Percentiles rank a stretch among this genome's conserved stretches.
These are phyloP conservation scores for Lepidochrysops patricia DNA, from an alignment of 2,888 invertebrate genomes.

Conservation along the genomic window DNA sequence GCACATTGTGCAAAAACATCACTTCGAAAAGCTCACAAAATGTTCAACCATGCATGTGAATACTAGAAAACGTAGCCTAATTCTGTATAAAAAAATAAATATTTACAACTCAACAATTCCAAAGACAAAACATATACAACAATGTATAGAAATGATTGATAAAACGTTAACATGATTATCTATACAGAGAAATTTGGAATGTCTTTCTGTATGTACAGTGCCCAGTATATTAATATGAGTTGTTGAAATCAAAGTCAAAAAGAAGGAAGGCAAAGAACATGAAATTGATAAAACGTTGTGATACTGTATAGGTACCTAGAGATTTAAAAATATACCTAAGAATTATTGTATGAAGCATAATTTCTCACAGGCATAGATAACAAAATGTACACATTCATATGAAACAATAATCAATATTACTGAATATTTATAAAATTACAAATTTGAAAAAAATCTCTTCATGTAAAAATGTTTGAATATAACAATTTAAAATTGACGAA, in stretches of 20 bases:
- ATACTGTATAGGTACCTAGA: background rate
- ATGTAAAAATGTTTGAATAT: background rate
- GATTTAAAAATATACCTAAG: background rate
- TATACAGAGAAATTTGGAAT: conserved; percentile 6
- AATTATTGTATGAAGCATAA: background rate
- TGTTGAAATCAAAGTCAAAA: background rate
- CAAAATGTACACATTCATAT: background rate
- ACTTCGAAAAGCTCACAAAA: conserved; percentile 1
- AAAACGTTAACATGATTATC: background rate
- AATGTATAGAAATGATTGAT: conserved; percentile 1
- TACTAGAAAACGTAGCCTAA: background rate
- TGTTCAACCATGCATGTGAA: background rate
- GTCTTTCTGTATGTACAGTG: background rate
- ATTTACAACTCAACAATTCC: conserved; percentile 1
- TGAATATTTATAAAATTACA: conserved; percentile 12
- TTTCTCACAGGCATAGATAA: background rate
- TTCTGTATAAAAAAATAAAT: conserved; percentile 8
- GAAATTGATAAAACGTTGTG: background rate
- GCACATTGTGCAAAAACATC: background rate
- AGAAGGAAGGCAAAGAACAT: background rate
- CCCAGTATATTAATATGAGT: background rate
- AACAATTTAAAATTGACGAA: background rate
- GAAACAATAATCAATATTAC: background rate
- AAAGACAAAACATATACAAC: background rate
- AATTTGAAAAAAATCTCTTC: background rate